Evolutionary conservation across 1,140 invertebrate species (phyloP).

Genomic region (Brachionus paranguensis): DNA sequence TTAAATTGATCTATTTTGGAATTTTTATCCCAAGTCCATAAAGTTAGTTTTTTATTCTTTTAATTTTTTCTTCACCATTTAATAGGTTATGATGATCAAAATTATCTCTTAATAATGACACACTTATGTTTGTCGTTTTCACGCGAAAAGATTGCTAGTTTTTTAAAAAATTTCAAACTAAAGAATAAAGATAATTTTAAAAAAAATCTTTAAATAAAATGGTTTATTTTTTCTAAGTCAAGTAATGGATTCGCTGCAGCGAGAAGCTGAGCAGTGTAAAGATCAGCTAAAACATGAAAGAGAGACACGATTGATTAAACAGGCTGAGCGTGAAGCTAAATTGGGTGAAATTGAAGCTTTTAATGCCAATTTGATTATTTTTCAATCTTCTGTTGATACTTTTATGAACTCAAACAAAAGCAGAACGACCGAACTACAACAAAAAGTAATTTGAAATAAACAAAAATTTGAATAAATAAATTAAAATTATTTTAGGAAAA

Average conservation of each 20-base stretch:
- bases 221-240: not conserved
- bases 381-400: constrained; percentile 6
- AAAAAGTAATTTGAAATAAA: not conserved
- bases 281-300: constrained; percentile 20
- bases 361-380: constrained; percentile 32
- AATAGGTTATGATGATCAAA: no score
- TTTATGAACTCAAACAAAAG: not conserved
- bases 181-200: not conserved
- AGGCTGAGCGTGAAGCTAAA: not conserved
- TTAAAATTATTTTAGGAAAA: not conserved
- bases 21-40: no score
- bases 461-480: not conserved
- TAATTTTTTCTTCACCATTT: no score
- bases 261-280: constrained; percentile 27
- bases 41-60: no score
- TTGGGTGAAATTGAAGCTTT: constrained; percentile 10
- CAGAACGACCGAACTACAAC: not conserved
- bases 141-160: no score
- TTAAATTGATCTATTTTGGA: no score
- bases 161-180: no score
- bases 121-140: no score
- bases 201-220: not conserved
- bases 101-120: no score
- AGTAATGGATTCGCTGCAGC: constrained; percentile 31
- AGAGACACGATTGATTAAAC: not conserved